These are phyloP conservation scores for Eulithis prunata DNA, from an alignment of 2,888 invertebrate genomes.

Conservation along the genomic window DNA sequence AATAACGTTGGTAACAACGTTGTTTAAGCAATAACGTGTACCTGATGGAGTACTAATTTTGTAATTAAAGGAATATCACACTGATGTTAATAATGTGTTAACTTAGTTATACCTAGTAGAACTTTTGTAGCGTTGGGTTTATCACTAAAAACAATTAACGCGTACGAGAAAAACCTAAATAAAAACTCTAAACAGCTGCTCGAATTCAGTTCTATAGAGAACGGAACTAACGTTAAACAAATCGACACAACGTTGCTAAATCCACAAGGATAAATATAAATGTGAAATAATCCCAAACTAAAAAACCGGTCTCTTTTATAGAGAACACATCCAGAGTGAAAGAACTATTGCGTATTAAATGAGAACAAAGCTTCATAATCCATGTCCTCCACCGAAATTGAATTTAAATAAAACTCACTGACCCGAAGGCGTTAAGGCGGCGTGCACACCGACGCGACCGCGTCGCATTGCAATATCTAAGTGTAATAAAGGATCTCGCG, in stretches of 20 bases:
- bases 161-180: too few species aligned
- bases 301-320: background rate
- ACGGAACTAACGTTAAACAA: background rate
- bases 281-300: constrained; percentile 7
- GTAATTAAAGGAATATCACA: constrained; percentile 4
- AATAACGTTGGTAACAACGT: constrained; percentile 17
- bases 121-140: too few species aligned
- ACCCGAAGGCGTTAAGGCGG: constrained; percentile 19
- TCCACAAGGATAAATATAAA: background rate
- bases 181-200: too few species aligned
- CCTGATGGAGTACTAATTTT: constrained; percentile 23
- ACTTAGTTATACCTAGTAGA: too few species aligned
- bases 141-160: too few species aligned
- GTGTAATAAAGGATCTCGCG: too few species aligned
- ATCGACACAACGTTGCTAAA: background rate
- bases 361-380: constrained; percentile 31
- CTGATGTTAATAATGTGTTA: background rate
- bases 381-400: constrained; percentile 27
- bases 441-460: constrained; percentile 3
- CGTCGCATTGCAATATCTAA: background rate
- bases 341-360: constrained; percentile 24
- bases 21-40: constrained; percentile 20
- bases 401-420: constrained; percentile 32
- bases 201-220: too few species aligned
- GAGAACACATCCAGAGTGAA: constrained; percentile 5